A percentile compares a stretch with the other conserved stretches of the same genome.
Conservation (phyloP, 2,888 invertebrate species). For the Antheraea assamensis region DNA sequence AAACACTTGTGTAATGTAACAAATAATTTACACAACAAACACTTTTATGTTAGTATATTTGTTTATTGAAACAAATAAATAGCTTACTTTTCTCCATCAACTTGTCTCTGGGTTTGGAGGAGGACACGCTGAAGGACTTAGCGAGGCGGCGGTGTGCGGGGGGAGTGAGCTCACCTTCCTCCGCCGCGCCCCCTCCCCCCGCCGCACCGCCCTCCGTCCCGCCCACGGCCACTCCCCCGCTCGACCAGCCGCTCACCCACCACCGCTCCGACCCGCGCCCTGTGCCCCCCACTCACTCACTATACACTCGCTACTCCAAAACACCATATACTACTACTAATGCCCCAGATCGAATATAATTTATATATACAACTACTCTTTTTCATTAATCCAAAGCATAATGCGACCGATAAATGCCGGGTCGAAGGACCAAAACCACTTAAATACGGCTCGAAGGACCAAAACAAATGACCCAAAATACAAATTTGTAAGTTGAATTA, state of each 20-base stretch:
- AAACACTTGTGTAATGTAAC: too few relatives aligned
- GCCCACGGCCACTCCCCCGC: constrained; percentile 9
- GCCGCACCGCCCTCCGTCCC: constrained; percentile 47
- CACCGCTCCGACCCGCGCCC: constrained; percentile 27
- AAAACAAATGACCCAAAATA: too few relatives aligned
- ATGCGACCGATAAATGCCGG: neutral
- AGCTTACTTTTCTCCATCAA: constrained; percentile 63
- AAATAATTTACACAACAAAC: too few relatives aligned
- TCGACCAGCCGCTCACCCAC: constrained; percentile 53
- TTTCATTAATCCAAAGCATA: neutral
- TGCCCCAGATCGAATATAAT: neutral
- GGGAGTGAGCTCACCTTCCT: constrained; percentile 86
- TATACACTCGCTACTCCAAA: constrained; percentile 31
- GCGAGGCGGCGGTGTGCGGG: constrained; percentile 94
- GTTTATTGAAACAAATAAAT: constrained; percentile 18
- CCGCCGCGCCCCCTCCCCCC: constrained; percentile 44
- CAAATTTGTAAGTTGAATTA: too few relatives aligned
- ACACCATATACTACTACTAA: neutral
- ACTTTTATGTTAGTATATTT: too few relatives aligned
- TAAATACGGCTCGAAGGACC: too few relatives aligned
- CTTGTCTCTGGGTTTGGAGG: constrained; percentile 76
- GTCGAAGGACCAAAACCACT: neutral
- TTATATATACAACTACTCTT: neutral
- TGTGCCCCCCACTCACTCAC: constrained; percentile 22
- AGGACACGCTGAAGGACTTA: constrained; percentile 95